Conservation (phyloP, 2,113 vertebrate genomes). For the Argyrosomus japonicus region DNA sequence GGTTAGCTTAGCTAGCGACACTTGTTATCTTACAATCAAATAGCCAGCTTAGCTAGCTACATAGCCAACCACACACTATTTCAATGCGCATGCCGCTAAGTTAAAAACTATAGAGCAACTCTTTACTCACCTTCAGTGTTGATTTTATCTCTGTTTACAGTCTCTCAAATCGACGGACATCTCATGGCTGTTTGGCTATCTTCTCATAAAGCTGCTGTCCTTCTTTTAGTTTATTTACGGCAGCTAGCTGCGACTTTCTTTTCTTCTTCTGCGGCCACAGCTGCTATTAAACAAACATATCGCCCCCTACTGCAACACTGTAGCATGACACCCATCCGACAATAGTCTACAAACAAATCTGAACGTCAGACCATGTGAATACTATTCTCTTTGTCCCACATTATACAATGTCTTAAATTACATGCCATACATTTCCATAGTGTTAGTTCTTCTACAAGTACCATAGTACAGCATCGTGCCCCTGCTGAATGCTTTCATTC, state of each 20-base stretch:
- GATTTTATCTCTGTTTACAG: not conserved
- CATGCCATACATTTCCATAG: too few species aligned
- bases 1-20: not conserved
- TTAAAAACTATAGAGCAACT: not conserved
- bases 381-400: too few species aligned
- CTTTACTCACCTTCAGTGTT: conserved; percentile 15
- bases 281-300: not conserved
- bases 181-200: not conserved
- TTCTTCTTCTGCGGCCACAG: not conserved
- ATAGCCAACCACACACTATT: too few species aligned
- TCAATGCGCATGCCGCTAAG: not conserved
- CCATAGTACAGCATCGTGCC: too few species aligned
- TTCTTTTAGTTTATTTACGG: conserved; percentile 8
- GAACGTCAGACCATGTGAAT: too few species aligned
- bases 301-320: not conserved
- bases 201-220: not conserved
- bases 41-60: not conserved
- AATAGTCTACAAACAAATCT: too few species aligned
- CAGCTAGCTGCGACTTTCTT: not conserved
- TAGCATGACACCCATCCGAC: too few species aligned
- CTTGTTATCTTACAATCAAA: not conserved
- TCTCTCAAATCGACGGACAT: not conserved
- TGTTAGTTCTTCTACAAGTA: too few species aligned
- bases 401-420: too few species aligned
- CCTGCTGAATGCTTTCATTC: too few species aligned